Base-by-base conservation (phyloP, 2,888 invertebrate genomes). In the Acleris holmiana region DNA sequence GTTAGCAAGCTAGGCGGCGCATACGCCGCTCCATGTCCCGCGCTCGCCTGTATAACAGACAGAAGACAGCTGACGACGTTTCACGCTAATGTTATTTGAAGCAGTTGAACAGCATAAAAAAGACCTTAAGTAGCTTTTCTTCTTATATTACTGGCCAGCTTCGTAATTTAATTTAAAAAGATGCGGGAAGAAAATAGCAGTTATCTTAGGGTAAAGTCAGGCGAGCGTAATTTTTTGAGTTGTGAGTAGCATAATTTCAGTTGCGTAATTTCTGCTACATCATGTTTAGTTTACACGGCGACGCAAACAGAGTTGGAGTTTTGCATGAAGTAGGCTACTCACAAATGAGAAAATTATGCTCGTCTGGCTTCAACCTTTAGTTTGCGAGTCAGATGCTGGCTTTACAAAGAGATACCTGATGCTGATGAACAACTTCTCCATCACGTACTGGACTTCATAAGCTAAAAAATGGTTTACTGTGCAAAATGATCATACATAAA, bases 1-100 rank as follows among this genome's bases (percentile, higher is more conserved):
- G 90, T 91, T 92, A 91, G 86, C 84, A 89, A 90, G 91, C 64
- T 83, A 85, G 77, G 76, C 71, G 82, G 78, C 65, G 65, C 69
- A 49, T 55, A 55, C 47, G 25, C 86, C 83, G 87, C 76, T 80
- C 80, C 73, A 62, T 80, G 86, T 86, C 81, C 80, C 79, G 83
- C 84, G 84, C 78, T 63, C 60, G 53, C 67, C 55, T 68, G 67
- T 67, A 68, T 66, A 51, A 65, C 66, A 63, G 53, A 57, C 61
- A 63, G 48, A 61, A 68, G 60, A 65, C 61, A 60, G 48, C 59
- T 59, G 35, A 55, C 48, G 55, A 56, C 61, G 44, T 50, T 50
- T 50, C 48, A 48, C 53, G 59, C 54, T 51, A 61, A 58, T 62
- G 58, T 67, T 67, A 67, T 67, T 44, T 62, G 48, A 44, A 57